Percentiles rank a stretch among this genome's conserved stretches.
phyloP scores from a whole-genome alignment of 1,140 invertebrate genomes.

The Drosophila sturtevanti region DNA sequence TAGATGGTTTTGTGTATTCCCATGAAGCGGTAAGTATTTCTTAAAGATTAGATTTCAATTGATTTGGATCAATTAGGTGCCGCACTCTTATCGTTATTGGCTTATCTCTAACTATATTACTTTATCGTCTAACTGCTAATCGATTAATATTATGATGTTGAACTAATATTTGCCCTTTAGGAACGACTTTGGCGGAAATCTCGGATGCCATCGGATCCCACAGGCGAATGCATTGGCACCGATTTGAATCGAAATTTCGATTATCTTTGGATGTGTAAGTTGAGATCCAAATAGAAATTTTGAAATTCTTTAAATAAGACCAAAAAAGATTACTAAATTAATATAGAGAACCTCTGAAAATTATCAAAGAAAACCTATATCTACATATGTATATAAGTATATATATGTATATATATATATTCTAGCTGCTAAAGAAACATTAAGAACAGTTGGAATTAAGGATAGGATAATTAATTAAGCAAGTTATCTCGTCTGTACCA shows the following conservation, averaged over 20 bases:
- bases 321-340: too few relatives aligned
- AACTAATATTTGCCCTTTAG: conserved; percentile 47
- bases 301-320: too few relatives aligned
- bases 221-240: conserved; percentile 84
- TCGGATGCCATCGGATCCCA: conserved; percentile 82
- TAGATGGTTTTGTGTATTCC: conserved; percentile 88
- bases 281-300: neutral
- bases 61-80: conserved; percentile 28
- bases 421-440: too few relatives aligned
- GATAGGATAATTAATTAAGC: too few relatives aligned
- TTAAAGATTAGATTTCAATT: conserved; percentile 36
- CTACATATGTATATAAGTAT: too few relatives aligned
- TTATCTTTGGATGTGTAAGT: conserved; percentile 86
- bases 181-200: conserved; percentile 88
- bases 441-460: too few relatives aligned
- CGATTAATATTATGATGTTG: conserved; percentile 7
- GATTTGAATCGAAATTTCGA: conserved; percentile 89
- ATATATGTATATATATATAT: too few relatives aligned
- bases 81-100: conserved; percentile 34
- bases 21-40: conserved; percentile 83
- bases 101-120: neutral
- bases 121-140: neutral
- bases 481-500: too few relatives aligned
- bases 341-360: too few relatives aligned
- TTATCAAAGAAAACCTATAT: too few relatives aligned